Evolutionary conservation across 2,797 vertebrate genomes (phyloP), one percentile per base, ranked within the genome.

Genomic region (Smutsia gigantea): DNA sequence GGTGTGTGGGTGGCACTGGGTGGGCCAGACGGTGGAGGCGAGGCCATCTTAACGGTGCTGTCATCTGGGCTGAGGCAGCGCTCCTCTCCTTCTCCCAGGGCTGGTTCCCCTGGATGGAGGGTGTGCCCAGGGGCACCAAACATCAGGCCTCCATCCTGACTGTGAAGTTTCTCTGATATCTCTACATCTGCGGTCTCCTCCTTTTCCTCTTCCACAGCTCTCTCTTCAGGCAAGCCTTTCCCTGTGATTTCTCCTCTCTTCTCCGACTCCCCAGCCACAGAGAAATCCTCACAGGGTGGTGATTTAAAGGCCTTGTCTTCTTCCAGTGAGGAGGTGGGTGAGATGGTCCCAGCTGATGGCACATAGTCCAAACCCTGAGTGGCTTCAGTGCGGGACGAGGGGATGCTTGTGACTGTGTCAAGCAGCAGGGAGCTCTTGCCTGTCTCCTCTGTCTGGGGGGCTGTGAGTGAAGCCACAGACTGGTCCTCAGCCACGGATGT

Each of bases 241-340:
- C 98, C 98, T 7, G 94, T 96, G 95, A 98, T 98, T 92, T 98
- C 98, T 42, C 97, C 97, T 89, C 98, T 98, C 96, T 99, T 99
- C 69, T 99, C 98, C 86, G 99, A 98, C 81, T 99, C 98, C 37
- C 99, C 97, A 31, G 99, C 97, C 1, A 99, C 98, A 83, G 99
- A 99, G 97, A 99, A 99, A 61, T 99, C 99, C 95, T 99, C 99
- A 57, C 99, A 99, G 31, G 99, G 99, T 51, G 99, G 99, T 92
- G 99, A 99, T 97, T 99, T 99, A 94, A 99, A 99, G 98, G 99
- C 99, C 94, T 99, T 99, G 98, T 99, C 99, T 92, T 99, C 99
- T 98, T 99, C 99, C 92, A 99, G 97, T 46, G 99, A 99, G 89
- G 99, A 99, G 3, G 99, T 99, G 86, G 99, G 99, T 55, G 99